Evolutionary conservation across 2,113 vertebrate species (phyloP).

Genomic region (Charadrius vociferus): DNA sequence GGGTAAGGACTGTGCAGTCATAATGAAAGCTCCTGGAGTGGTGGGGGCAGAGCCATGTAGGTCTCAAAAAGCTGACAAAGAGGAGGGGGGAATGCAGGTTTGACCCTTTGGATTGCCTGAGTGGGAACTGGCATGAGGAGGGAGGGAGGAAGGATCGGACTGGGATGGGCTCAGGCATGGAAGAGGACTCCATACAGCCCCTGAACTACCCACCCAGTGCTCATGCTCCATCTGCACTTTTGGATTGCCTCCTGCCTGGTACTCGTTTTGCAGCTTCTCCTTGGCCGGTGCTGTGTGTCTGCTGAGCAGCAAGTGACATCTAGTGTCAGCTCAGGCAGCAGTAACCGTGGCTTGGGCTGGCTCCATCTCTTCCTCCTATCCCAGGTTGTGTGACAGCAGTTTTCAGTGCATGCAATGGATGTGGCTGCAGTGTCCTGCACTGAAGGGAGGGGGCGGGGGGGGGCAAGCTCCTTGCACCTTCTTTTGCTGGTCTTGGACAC

Average conservation of each 20-base stretch:
- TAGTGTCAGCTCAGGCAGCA: not conserved
- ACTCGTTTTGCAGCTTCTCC: not conserved
- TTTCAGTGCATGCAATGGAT: not conserved
- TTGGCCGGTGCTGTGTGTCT: not conserved
- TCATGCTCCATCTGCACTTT: not conserved
- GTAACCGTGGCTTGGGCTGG: not conserved
- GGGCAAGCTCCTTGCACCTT: not conserved
- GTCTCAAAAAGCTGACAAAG: not conserved
- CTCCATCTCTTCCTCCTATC: not conserved
- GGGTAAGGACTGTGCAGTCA: accelerated
- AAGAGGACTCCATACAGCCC: not conserved
- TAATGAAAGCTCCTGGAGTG: not conserved
- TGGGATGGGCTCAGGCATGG: not conserved
- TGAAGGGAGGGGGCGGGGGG: too few species aligned
- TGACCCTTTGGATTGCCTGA: not conserved
- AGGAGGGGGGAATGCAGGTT: not conserved
- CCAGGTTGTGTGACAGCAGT: not conserved
- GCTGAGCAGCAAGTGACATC: slow-evolving; percentile 49
- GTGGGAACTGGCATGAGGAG: not conserved
- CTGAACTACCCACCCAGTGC: not conserved
- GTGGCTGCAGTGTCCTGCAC: not conserved
- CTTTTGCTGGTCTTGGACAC: not conserved
- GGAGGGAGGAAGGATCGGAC: not conserved
- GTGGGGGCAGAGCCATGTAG: not conserved
- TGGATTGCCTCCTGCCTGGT: not conserved